Base-by-base conservation (phyloP, 2,888 invertebrate species). In the Ormyrus pomaceus region DNA sequence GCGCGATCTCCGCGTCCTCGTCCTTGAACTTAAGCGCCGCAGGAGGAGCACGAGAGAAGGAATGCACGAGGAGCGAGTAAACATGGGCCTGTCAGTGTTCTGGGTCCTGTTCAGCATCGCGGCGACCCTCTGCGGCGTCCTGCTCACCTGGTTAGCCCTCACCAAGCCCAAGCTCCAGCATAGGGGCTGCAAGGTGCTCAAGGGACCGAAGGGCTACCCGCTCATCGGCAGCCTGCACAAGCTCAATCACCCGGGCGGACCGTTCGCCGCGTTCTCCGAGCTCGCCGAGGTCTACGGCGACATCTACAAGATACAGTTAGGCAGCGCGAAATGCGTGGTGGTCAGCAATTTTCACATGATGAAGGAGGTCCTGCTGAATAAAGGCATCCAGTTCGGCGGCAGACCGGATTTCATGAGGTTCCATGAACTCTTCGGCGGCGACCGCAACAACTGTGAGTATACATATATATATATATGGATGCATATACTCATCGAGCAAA, bases 361-460 rank as follows among this genome's bases (percentile, higher is more conserved):
- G 83, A 93, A 94, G 81, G 95, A 95, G 87, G 95, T 96, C 69
- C 91, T 96, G 46, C 95, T 96, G 87, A 94, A 95, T 81, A 96
- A 95, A 86, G 96, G 96, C 5, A 94, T 94, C 82, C 94, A 95
- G 86, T 96, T 97, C 90, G 96, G 96, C 1, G 96, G 96, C 10
- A 92, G 97, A 9, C 96, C 97, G 0, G 94, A 96, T 88, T 96
- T 96, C 89, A 89, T 95, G 84, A 92, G 97, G 19, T 97, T 96
- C 89, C 95, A 96, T 87, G 93, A 94, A 83, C 94, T 97, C 8
- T 97, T 97, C 89, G 96, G 95, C 50, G 96, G 96, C 53, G 95
- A 96, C 91, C 92, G 96, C 76, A 96, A 96, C 91, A 96, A 96
- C 89, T 96, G 96, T 97, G 91, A 96, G 97, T 84, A 77, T 45